Percentiles rank a stretch among this genome's conserved stretches.
phyloP scores from a whole-genome alignment of 2,888 invertebrate genomes.

The Metellina segmentata region DNA sequence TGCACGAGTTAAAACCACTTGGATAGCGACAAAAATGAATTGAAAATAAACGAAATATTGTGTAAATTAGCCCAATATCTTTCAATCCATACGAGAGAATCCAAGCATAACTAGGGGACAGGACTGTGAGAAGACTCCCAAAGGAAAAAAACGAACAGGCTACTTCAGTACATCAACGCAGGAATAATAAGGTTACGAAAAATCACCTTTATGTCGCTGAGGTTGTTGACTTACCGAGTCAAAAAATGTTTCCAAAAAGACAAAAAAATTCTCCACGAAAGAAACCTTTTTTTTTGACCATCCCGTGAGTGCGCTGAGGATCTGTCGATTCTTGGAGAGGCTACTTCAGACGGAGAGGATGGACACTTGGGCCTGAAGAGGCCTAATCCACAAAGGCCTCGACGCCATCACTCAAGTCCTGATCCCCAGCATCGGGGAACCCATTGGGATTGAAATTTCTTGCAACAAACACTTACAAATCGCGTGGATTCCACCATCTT shows the following conservation, averaged over 20 bases:
- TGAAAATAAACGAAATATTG: too few relatives aligned
- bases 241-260: slow-evolving; percentile 12
- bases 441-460: slow-evolving; percentile 56
- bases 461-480: slow-evolving; percentile 71
- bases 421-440: slow-evolving; percentile 4
- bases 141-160: too few relatives aligned
- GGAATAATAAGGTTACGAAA: not conserved
- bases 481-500: slow-evolving; percentile 48
- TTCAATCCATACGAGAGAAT: too few relatives aligned
- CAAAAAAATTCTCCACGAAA: not conserved
- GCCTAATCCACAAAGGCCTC: slow-evolving; percentile 63
- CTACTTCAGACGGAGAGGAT: slow-evolving; percentile 42
- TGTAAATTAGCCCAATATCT: too few relatives aligned
- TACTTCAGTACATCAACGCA: too few relatives aligned
- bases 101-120: too few relatives aligned
- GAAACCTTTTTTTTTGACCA: not conserved
- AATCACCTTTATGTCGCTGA: not conserved
- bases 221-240: slow-evolving; percentile 35
- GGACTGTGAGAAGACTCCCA: too few relatives aligned
- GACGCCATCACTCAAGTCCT: slow-evolving; percentile 54
- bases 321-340: slow-evolving; percentile 23
- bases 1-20: too few relatives aligned
- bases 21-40: too few relatives aligned
- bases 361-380: slow-evolving; percentile 59
- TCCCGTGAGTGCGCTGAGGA: not conserved